Base-by-base conservation (phyloP, 2,888 invertebrate species). In the Drosophila demipolita region DNA sequence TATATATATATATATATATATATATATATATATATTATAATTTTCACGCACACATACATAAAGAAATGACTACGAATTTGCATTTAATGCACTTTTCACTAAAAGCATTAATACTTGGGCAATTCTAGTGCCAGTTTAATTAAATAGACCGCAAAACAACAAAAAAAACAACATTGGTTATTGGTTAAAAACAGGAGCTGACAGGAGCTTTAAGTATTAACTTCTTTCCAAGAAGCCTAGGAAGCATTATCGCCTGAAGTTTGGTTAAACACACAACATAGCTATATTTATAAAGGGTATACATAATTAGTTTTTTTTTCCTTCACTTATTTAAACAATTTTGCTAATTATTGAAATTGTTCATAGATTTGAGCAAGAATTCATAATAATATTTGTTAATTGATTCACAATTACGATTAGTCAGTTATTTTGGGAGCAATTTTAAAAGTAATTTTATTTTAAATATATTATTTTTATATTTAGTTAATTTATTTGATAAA, bases 31-130 rank as follows among this genome's bases (percentile, higher is more conserved):
- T 32, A 73, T 60, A 73, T 59, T 45, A 35, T 68, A 38, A 63
- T 65, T 82, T 80, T 65, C 77, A 83, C 79, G 75, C 63, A 75
- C 54, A 75, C 66, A 80, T 53, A 76, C 65, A 88, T 67, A 67
- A 60, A 61, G 67, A 83, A 86, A 86, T 90, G 88, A 88, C 88
- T 88, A 88, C 66, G 73, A 71, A 66, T 63, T 80, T 88, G 91
- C 91, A 91, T 91, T 90, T 79, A 84, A 91, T 91, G 91, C 91
- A 78, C 66, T 79, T 80, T 71, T 71, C 87, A 87, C 85, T 81
- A 83, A 82, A 80, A 79, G 52, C 70, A 80, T 78, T 80, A 84
- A 82, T 83, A 85, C 82, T 80, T 87, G 75, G 72, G 60, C 63
- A 71, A 50, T 67, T 50, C 58, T 55, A 64, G 54, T 63, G 59